Percentiles rank a stretch among this genome's conserved stretches.
These are phyloP conservation scores for Pharmacophagus antenor DNA, from an alignment of 2,888 invertebrate genomes.

Conservation along the genomic window DNA sequence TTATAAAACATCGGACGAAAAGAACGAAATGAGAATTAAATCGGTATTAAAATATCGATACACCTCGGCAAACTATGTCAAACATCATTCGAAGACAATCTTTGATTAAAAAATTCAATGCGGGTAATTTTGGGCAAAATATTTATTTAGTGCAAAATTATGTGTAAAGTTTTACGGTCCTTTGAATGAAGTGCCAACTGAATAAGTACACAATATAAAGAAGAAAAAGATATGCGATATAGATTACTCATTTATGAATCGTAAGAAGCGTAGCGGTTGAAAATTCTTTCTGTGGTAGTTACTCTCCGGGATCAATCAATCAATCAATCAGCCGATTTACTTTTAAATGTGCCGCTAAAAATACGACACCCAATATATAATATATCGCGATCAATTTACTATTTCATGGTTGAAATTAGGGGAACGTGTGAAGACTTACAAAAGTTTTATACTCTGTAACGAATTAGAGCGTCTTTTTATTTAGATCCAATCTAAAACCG, in stretches of 20 bases:
- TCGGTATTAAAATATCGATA: too few relatives aligned
- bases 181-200: background rate
- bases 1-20: constrained; percentile 10
- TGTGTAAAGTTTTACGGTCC: background rate
- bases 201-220: background rate
- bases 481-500: constrained; percentile 34
- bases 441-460: constrained; percentile 26
- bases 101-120: background rate
- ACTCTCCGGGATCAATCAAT: background rate
- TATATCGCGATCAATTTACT: constrained; percentile 45
- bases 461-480: constrained; percentile 32
- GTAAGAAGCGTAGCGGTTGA: constrained; percentile 3
- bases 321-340: constrained; percentile 47
- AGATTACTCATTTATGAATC: background rate
- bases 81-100: background rate
- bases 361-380: constrained; percentile 51
- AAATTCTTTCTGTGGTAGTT: background rate
- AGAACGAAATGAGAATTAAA: constrained; percentile 37
- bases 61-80: background rate
- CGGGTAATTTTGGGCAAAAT: background rate
- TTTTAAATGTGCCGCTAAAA: constrained; percentile 44
- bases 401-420: constrained; percentile 44
- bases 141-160: background rate
- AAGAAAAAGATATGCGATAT: background rate
- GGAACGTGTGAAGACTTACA: constrained; percentile 30